Percentiles rank a stretch among this genome's conserved stretches.
These are phyloP conservation scores for Protodeltote pygarga DNA, from an alignment of 2,888 invertebrate species.

Conservation along the genomic window DNA sequence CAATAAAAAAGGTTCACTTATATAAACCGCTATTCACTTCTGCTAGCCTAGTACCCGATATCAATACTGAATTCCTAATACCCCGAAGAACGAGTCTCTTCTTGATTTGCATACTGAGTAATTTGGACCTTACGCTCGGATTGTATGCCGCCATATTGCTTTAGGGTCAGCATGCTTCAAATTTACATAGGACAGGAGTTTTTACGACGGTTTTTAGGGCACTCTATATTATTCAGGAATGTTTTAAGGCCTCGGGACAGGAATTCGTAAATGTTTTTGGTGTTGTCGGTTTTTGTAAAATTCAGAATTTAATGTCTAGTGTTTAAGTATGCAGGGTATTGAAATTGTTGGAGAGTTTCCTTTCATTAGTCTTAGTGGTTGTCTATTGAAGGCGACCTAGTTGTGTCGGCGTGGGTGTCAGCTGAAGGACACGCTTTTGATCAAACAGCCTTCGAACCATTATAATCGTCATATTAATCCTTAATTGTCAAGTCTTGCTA, in stretches of 20 bases:
- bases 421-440: too few species aligned
- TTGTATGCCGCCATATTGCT: conserved; percentile 43
- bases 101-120: conserved; percentile 58
- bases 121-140: conserved; percentile 50
- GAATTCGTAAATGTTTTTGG: not conserved
- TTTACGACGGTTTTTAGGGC: conserved; percentile 28
- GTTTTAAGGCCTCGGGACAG: not conserved
- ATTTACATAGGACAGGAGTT: conserved; percentile 38
- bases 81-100: conserved; percentile 23
- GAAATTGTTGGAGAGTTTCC: too few species aligned
- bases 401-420: too few species aligned
- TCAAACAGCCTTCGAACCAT: too few species aligned
- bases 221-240: conserved; percentile 9
- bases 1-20: conserved; percentile 20
- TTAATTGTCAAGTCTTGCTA: too few species aligned
- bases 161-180: conserved; percentile 26
- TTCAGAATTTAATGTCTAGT: too few species aligned
- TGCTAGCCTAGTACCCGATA: conserved; percentile 22
- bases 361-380: too few species aligned
- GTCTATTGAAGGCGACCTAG: too few species aligned
- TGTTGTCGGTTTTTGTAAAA: not conserved
- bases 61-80: conserved; percentile 40
- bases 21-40: conserved; percentile 6
- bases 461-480: too few species aligned
- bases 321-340: too few species aligned